A percentile compares a stretch with the other conserved stretches of the same genome.
These are phyloP conservation scores for Gasterosteus nipponicus DNA, from an alignment of 2,113 vertebrate species.

Conservation along the genomic window DNA sequence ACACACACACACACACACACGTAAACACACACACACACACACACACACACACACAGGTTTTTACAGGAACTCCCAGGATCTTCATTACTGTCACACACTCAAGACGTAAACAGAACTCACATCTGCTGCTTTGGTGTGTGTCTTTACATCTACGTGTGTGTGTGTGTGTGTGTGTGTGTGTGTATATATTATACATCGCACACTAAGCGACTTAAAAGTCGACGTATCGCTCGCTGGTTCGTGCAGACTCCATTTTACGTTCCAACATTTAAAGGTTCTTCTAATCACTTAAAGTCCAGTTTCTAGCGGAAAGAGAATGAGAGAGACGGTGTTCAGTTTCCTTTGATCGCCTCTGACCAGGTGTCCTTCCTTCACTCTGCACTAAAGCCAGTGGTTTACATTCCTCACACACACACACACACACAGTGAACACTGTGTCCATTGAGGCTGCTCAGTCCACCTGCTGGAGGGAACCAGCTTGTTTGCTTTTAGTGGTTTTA, in stretches of 20 bases:
- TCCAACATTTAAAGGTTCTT: not conserved
- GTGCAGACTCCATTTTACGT: no score
- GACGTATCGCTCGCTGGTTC: no score
- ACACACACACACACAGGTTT: constrained; percentile 14
- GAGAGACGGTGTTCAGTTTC: not conserved
- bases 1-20: not conserved
- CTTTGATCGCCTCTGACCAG: not conserved
- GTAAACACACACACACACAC: not conserved
- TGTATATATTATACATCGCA: not conserved
- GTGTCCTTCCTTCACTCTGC: not conserved
- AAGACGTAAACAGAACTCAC: constrained; percentile 21
- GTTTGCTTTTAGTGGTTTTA: constrained; percentile 83
- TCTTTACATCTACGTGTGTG: not conserved
- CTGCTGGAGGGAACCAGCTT: constrained; percentile 77
- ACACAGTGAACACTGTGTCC: constrained; percentile 76
- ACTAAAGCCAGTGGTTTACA: not conserved
- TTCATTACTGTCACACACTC: constrained; percentile 57
- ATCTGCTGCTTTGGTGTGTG: constrained; percentile 42
- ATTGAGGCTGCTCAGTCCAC: constrained; percentile 82
- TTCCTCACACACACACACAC: constrained; percentile 6
- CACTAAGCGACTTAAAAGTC: no score
- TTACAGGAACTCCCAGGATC: constrained; percentile 48
- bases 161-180: not conserved
- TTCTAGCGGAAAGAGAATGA: not conserved
- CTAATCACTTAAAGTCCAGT: not conserved